Evolutionary conservation across 2,797 vertebrate genomes (phyloP).

Genomic region (Gymnocypris eckloni): DNA sequence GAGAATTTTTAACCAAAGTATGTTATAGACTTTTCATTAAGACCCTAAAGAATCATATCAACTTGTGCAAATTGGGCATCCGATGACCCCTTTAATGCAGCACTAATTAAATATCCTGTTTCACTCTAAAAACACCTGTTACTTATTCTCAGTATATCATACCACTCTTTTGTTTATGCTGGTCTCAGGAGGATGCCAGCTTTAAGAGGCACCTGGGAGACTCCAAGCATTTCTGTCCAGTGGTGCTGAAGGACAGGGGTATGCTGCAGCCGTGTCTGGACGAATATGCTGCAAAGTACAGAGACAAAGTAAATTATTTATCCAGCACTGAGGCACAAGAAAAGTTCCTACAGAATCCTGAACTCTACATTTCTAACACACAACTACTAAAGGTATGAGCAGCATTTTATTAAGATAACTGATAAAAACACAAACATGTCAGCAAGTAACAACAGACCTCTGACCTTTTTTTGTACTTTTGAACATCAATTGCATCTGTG

Average conservation of each 20-base stretch:
- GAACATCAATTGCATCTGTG: neutral
- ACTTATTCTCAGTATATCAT: conserved; percentile 1
- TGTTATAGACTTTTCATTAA: no score
- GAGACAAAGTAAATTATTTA: conserved; percentile 89
- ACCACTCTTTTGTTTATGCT: conserved; percentile 48
- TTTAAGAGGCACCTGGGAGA: conserved; percentile 84
- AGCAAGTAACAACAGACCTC: neutral
- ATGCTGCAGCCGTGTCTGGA: conserved; percentile 80
- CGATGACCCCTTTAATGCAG: no score
- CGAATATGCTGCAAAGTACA: conserved; percentile 85
- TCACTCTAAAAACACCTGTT: neutral
- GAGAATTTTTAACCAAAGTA: no score
- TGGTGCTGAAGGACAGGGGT: conserved; percentile 85
- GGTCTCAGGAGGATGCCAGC: conserved; percentile 75
- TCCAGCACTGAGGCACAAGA: conserved; percentile 81
- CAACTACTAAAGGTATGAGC: conserved; percentile 84
- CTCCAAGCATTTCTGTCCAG: conserved; percentile 91
- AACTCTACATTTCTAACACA: conserved; percentile 79
- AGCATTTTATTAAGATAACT: neutral
- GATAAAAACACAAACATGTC: neutral
- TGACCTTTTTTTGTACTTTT: neutral
- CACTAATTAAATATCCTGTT: neutral
- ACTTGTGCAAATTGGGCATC: no score
- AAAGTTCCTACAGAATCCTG: conserved; percentile 85
- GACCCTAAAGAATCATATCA: no score